Percentiles rank a stretch among this genome's conserved stretches.
Conservation (phyloP, 2,797 vertebrate species). For the Enteromius anoplus region DNA sequence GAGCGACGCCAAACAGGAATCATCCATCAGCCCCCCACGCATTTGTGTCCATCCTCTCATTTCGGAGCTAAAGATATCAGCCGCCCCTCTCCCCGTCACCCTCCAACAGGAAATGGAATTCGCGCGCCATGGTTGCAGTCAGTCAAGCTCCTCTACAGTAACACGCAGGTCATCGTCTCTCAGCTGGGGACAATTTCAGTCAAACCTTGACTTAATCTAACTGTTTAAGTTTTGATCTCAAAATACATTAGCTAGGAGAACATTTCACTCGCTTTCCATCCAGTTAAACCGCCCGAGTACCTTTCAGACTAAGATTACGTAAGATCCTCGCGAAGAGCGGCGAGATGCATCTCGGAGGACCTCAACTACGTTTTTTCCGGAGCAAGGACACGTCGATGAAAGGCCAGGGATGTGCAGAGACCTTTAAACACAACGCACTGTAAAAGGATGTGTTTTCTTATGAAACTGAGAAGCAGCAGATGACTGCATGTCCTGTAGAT, state of each 20-base stretch:
- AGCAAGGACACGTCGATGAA: constrained; percentile 5
- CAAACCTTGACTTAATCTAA: constrained; percentile 47
- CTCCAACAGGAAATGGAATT: constrained; percentile 38
- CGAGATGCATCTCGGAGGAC: not conserved
- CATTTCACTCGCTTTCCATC: constrained; percentile 27
- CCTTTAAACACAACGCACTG: constrained; percentile 4
- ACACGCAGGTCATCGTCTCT: constrained; percentile 27
- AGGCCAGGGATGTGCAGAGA: constrained; percentile 4
- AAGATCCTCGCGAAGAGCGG: not conserved
- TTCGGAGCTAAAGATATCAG: constrained; percentile 62
- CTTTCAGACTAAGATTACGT: constrained; percentile 21
- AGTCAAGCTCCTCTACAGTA: constrained; percentile 30
- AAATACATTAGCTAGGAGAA: constrained; percentile 13
- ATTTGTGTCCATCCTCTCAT: constrained; percentile 67
- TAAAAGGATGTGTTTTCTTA: constrained; percentile 7
- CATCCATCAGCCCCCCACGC: constrained; percentile 65
- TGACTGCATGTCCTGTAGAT: constrained; percentile 25
- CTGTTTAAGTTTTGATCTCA: constrained; percentile 29
- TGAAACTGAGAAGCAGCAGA: constrained; percentile 20
- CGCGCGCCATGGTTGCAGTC: constrained; percentile 28
- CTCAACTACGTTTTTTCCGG: not conserved
- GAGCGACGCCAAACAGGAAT: constrained; percentile 65
- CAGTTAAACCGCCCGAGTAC: not conserved
- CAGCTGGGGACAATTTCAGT: constrained; percentile 16
- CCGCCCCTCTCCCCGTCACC: not conserved